These are phyloP conservation scores for Drosophila lacicola DNA, from an alignment of 2,888 invertebrate species.

Conservation along the genomic window DNA sequence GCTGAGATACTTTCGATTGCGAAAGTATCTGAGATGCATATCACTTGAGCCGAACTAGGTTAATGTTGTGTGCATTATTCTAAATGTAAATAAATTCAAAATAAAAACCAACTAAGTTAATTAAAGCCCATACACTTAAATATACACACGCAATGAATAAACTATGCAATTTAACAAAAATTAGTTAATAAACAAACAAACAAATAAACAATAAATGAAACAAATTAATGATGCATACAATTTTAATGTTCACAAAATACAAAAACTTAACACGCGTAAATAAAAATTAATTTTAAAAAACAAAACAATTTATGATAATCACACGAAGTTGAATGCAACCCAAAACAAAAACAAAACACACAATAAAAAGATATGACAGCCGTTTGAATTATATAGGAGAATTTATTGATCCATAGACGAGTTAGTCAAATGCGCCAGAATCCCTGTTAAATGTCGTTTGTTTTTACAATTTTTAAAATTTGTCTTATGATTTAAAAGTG, in stretches of 20 bases:
- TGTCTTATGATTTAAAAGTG: constrained; percentile 34
- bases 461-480: constrained; percentile 45
- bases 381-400: constrained; percentile 61
- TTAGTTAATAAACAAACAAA: constrained; percentile 44
- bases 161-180: constrained; percentile 60
- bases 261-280: constrained; percentile 43
- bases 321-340: constrained; percentile 50
- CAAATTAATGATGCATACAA: constrained; percentile 55
- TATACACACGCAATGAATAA: constrained; percentile 53
- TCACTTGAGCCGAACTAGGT: constrained; percentile 64
- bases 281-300: constrained; percentile 35
- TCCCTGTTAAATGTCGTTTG: constrained; percentile 25
- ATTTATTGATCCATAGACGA: constrained; percentile 47
- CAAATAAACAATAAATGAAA: constrained; percentile 46
- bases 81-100: constrained; percentile 72
- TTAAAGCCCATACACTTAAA: constrained; percentile 51
- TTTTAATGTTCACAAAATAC: constrained; percentile 71
- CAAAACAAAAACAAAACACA: constrained; percentile 22
- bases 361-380: constrained; percentile 37
- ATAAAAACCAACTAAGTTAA: constrained; percentile 56
- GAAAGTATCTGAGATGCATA: constrained; percentile 55
- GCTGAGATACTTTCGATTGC: constrained; percentile 43
- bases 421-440: constrained; percentile 35
- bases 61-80: constrained; percentile 81
- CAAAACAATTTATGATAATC: constrained; percentile 67